phyloP scores from a whole-genome alignment of 2,888 invertebrate genomes.

The Leptothorax acervorum region DNA sequence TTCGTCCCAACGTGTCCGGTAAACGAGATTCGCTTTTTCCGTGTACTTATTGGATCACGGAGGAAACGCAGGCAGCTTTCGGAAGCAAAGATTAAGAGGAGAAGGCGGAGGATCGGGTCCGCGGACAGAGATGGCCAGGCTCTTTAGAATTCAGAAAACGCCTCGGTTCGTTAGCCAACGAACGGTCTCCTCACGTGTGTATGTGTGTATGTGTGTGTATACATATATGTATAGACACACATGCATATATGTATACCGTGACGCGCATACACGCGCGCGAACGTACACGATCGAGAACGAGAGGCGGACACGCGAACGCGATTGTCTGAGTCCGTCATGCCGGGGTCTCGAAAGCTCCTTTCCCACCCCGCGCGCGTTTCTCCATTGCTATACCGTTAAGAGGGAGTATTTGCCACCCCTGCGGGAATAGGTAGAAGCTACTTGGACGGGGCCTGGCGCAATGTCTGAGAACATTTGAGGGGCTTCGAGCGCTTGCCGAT shows the following conservation, averaged over 20 bases:
- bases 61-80: slow-evolving; percentile 70
- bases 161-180: slow-evolving; percentile 79
- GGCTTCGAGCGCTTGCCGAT: slow-evolving; percentile 24
- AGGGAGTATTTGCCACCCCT: slow-evolving; percentile 57
- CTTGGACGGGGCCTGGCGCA: slow-evolving; percentile 33
- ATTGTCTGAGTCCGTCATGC: slow-evolving; percentile 22
- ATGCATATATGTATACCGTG: slow-evolving; percentile 1
- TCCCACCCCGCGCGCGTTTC: neutral
- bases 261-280: slow-evolving; percentile 49
- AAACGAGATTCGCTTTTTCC: slow-evolving; percentile 67
- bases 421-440: slow-evolving; percentile 29
- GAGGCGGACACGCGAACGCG: neutral
- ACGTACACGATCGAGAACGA: slow-evolving; percentile 41
- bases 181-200: slow-evolving; percentile 44
- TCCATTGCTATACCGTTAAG: slow-evolving; percentile 45
- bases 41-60: slow-evolving; percentile 71
- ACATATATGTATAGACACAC: neutral
- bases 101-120: slow-evolving; percentile 53
- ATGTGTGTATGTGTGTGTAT: slow-evolving; percentile 16
- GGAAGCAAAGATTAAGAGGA: slow-evolving; percentile 73
- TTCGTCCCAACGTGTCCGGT: slow-evolving; percentile 71
- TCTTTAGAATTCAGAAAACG: slow-evolving; percentile 81
- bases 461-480: slow-evolving; percentile 54
- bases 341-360: slow-evolving; percentile 12
- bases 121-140: slow-evolving; percentile 70